Evolutionary conservation across 2,888 invertebrate genomes (phyloP).

Genomic region (Scaptomyza parva): DNA sequence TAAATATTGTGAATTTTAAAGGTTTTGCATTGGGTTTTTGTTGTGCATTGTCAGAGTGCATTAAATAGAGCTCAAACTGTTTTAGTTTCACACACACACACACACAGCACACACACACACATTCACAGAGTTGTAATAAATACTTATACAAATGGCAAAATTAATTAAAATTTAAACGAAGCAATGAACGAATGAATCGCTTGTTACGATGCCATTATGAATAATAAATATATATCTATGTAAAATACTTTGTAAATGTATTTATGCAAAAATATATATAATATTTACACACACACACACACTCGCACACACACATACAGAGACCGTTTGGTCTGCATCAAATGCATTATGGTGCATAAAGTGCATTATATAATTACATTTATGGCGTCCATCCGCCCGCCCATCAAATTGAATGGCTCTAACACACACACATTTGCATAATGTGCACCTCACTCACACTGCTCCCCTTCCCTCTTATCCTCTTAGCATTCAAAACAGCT

Average conservation of each 20-base stretch:
- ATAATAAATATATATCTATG: conserved; percentile 28
- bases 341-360: conserved; percentile 43
- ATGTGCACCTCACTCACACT: conserved; percentile 11
- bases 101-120: not conserved
- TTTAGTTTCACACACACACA: conserved; percentile 1
- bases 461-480: not conserved
- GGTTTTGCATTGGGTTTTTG: too few species aligned
- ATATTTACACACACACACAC: conserved; percentile 4
- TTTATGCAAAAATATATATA: conserved; percentile 13
- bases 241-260: conserved; percentile 9
- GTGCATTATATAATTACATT: conserved; percentile 74
- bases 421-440: conserved; percentile 72
- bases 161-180: conserved; percentile 16
- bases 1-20: too few species aligned
- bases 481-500: conserved; percentile 17
- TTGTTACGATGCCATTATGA: conserved; percentile 21
- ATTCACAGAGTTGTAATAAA: not conserved
- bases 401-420: conserved; percentile 73
- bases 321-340: too few species aligned
- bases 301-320: not conserved
- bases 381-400: conserved; percentile 50
- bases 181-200: conserved; percentile 1
- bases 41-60: too few species aligned
- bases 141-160: conserved; percentile 22
- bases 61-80: too few species aligned